phyloP scores from a whole-genome alignment of 2,888 invertebrate species.

The Metopia argyrocephala region DNA sequence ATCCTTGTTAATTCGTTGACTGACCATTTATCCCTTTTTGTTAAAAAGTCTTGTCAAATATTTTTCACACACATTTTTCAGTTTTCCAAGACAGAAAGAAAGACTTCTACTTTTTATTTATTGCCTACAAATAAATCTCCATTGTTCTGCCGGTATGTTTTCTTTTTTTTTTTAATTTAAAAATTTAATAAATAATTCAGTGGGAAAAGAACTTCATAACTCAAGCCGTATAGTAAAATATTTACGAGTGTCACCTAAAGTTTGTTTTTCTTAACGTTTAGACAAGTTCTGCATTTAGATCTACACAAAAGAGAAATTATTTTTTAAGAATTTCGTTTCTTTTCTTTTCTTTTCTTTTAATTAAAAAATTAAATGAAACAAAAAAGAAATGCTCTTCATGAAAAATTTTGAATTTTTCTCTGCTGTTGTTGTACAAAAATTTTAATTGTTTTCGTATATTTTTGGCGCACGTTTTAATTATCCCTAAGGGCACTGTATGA shows the following conservation, averaged over 20 bases:
- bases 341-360: not conserved
- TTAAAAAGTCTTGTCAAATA: constrained; percentile 1
- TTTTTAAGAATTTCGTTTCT: constrained; percentile 32
- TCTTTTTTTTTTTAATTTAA: not conserved
- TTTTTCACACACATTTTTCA: constrained; percentile 21
- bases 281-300: constrained; percentile 5
- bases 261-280: no score
- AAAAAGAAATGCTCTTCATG: constrained; percentile 24
- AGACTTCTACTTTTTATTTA: not conserved
- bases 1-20: not conserved
- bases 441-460: constrained; percentile 14
- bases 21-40: not conserved
- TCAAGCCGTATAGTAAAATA: not conserved
- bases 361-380: constrained; percentile 3
- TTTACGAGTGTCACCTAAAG: constrained; percentile 30
- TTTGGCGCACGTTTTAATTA: constrained; percentile 61
- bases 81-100: not conserved
- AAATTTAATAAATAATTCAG: not conserved
- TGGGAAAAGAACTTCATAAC: not conserved
- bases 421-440: not conserved
- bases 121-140: constrained; percentile 13
- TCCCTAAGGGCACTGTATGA: constrained; percentile 63
- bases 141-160: not conserved
- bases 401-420: constrained; percentile 13
- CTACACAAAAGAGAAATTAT: constrained; percentile 21